Conservation (phyloP, 2,797 vertebrate genomes). For the Calcarius lapponicus region DNA sequence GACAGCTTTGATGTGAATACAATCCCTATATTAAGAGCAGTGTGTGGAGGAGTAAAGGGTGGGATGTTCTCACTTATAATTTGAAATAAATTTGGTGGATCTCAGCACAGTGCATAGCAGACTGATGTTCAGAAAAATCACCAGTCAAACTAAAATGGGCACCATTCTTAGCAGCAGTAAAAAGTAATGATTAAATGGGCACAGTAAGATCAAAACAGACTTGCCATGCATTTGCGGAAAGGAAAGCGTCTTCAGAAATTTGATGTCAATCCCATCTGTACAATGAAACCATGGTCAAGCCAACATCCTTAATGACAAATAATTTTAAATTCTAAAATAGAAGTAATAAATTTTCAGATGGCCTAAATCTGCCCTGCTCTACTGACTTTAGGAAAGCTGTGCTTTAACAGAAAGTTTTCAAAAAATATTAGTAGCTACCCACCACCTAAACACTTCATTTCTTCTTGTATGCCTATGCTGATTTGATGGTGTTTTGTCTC, state of each 20-base stretch:
- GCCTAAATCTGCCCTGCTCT: not conserved
- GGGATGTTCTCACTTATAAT: slow-evolving; percentile 57
- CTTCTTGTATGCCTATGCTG: not conserved
- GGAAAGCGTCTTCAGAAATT: not conserved
- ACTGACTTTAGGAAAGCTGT: not conserved
- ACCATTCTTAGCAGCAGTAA: not conserved
- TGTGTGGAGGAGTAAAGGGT: slow-evolving; percentile 52
- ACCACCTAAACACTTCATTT: not conserved
- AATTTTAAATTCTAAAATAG: not conserved
- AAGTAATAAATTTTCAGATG: not conserved
- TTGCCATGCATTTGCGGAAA: not conserved
- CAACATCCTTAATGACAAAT: not conserved
- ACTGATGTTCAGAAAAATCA: slow-evolving; percentile 53
- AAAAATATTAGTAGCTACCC: not conserved
- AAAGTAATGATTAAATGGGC: not conserved
- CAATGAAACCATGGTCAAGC: not conserved
- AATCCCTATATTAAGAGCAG: slow-evolving; percentile 64
- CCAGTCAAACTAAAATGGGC: slow-evolving; percentile 2
- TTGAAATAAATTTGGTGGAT: slow-evolving; percentile 53
- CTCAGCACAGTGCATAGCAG: slow-evolving; percentile 6
- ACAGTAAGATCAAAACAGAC: not conserved
- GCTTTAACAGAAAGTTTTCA: not conserved
- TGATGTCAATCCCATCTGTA: not conserved
- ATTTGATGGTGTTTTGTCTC: not conserved
- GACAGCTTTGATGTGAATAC: slow-evolving; percentile 68